Evolutionary conservation across 92 coral and sea anemone genomes (phyloP).

Genomic region (Phenganax subtilis): DNA sequence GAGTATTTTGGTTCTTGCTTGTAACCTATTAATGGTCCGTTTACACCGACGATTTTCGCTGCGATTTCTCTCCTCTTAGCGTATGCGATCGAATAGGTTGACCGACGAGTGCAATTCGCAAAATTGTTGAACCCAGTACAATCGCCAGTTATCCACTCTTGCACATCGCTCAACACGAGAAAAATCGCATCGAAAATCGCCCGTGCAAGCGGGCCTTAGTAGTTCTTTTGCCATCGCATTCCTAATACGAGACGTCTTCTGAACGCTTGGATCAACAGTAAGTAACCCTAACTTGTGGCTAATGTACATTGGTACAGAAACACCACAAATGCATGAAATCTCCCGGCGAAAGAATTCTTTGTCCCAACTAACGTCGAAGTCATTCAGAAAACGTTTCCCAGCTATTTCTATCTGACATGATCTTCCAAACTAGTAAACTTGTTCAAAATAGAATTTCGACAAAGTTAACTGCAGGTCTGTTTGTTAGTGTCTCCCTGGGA

Average conservation of each 20-base stretch:
- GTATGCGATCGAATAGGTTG: too few relatives aligned
- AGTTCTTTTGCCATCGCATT: conserved; percentile 5
- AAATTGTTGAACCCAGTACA: too few relatives aligned
- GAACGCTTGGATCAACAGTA: not conserved
- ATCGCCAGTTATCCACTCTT: too few relatives aligned
- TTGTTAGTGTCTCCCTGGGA: too few relatives aligned
- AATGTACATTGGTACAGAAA: not conserved
- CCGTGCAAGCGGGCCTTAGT: too few relatives aligned
- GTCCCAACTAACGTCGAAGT: not conserved
- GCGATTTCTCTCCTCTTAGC: too few relatives aligned
- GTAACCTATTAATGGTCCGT: too few relatives aligned
- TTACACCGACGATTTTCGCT: too few relatives aligned
- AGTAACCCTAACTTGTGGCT: not conserved
- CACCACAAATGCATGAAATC: not conserved
- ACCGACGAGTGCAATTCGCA: too few relatives aligned
- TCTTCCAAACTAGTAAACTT: not conserved
- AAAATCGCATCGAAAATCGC: too few relatives aligned
- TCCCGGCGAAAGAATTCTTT: not conserved
- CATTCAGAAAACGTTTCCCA: not conserved
- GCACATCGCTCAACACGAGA: too few relatives aligned
- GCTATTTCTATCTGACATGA: not conserved
- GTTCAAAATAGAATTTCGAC: not conserved
- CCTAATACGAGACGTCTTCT: not conserved
- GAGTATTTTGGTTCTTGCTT: too few relatives aligned
- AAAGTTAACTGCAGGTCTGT: not conserved